A percentile compares a stretch with the other conserved stretches of the same genome.
Evolutionary conservation across 2,888 invertebrate genomes (phyloP).

Genomic region (Zygaena filipendulae): DNA sequence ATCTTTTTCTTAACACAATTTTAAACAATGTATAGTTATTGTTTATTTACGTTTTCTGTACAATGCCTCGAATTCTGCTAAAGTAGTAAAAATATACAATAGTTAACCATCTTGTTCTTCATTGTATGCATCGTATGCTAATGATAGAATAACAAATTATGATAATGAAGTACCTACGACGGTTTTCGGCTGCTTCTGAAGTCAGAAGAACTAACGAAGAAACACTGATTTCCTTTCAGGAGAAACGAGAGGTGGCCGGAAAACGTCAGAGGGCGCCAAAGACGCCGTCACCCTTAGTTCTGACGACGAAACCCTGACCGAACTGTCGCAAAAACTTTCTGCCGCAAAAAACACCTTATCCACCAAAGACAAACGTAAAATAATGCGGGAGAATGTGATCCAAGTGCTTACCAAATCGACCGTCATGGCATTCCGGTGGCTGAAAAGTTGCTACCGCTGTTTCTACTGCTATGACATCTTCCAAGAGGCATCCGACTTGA

Average conservation of each 20-base stretch:
- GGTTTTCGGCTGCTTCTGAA: too few relatives aligned
- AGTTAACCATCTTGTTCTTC: too few relatives aligned
- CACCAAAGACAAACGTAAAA: constrained; percentile 38
- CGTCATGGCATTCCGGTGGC: constrained; percentile 55
- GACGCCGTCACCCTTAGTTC: constrained; percentile 8
- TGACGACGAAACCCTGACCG: constrained; percentile 9
- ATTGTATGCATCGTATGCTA: too few relatives aligned
- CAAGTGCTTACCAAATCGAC: constrained; percentile 44
- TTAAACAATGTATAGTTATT: too few relatives aligned
- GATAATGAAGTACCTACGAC: too few relatives aligned
- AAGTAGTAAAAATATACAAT: too few relatives aligned
- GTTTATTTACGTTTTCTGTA: too few relatives aligned
- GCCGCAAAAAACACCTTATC: constrained; percentile 20
- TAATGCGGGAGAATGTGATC: constrained; percentile 45
- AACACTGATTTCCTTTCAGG: constrained; percentile 54
- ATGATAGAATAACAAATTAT: too few relatives aligned
- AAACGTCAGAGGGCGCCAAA: constrained; percentile 22
- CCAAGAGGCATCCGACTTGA: constrained; percentile 44
- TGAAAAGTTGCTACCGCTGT: constrained; percentile 54
- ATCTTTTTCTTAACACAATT: too few relatives aligned
- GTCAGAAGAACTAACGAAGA: too few relatives aligned
- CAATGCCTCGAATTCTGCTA: too few relatives aligned
- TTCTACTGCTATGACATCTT: constrained; percentile 61
- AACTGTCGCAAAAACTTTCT: constrained; percentile 8
- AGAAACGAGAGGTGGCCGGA: constrained; percentile 48